phyloP scores from a whole-genome alignment of 2,113 vertebrate genomes.

The Oceanodroma tethys region DNA sequence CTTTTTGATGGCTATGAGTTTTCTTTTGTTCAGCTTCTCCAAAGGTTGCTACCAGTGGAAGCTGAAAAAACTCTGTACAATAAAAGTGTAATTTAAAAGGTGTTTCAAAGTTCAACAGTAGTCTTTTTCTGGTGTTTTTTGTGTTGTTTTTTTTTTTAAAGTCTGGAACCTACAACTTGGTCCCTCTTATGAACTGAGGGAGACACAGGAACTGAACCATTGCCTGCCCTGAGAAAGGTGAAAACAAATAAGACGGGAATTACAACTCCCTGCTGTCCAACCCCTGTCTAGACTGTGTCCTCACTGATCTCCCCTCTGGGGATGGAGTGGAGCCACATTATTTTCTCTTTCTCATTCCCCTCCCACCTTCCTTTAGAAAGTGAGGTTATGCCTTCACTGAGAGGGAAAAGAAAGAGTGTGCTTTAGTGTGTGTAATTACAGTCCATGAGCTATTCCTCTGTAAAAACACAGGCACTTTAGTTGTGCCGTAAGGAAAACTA shows the following conservation, averaged over 20 bases:
- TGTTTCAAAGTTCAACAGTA: neutral
- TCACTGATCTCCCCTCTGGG: slow-evolving; percentile 1
- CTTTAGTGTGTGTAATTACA: neutral
- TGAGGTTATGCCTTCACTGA: neutral
- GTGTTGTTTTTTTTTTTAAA: neutral
- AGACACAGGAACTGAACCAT: neutral
- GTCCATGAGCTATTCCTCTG: neutral
- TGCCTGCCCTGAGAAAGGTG: slow-evolving; percentile 7
- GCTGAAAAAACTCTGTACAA: neutral
- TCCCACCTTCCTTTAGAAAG: neutral
- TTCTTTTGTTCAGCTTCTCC: neutral
- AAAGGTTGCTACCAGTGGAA: neutral
- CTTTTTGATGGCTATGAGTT: neutral
- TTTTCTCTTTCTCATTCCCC: slow-evolving; percentile 31
- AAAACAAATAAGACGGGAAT: slow-evolving; percentile 23
- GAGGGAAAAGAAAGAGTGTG: neutral
- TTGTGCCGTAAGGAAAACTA: neutral
- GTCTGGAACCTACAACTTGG: neutral
- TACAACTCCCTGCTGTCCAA: slow-evolving; percentile 7
- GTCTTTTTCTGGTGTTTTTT: neutral
- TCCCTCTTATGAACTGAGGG: neutral
- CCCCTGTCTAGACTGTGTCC: slow-evolving; percentile 56
- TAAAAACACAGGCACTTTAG: neutral
- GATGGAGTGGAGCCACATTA: slow-evolving; percentile 24
- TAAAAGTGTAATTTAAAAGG: neutral